phyloP scores from a whole-genome alignment of 2,113 vertebrate species.

The Phodopus roborovskii region DNA sequence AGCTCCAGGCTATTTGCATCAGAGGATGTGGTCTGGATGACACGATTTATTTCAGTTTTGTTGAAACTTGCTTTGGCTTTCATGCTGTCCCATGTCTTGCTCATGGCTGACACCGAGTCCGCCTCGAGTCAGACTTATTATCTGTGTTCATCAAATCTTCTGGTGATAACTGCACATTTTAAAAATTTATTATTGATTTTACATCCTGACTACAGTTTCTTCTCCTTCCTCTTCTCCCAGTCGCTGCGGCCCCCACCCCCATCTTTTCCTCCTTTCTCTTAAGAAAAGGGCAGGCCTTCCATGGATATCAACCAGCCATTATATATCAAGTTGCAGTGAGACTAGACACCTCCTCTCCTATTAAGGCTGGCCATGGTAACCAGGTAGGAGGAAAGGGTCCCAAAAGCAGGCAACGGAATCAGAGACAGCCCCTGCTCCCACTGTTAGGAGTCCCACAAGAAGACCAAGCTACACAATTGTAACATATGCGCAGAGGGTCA shows the following conservation, averaged over 20 bases:
- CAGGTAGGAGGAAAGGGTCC: background rate
- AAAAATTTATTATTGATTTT: background rate
- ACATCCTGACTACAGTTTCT: background rate
- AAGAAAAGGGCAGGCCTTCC: background rate
- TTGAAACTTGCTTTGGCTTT: slow-evolving; percentile 16
- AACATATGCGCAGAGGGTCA: background rate
- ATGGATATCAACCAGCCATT: background rate
- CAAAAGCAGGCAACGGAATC: background rate
- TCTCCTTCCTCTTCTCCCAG: background rate
- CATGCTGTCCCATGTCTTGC: background rate
- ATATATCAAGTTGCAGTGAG: background rate
- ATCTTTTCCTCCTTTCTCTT: background rate
- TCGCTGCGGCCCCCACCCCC: background rate
- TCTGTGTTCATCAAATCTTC: background rate
- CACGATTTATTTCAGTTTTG: background rate
- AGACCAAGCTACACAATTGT: background rate
- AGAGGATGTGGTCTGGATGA: background rate
- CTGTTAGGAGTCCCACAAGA: background rate
- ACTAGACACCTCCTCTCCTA: background rate
- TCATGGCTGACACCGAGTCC: rapidly evolving
- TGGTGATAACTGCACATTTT: background rate
- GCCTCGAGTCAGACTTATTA: rapidly evolving
- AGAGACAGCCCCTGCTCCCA: background rate
- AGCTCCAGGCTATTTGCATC: slow-evolving; percentile 14
- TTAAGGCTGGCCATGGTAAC: background rate